Conservation (phyloP, 2,888 invertebrate genomes). For the Perizoma affinitatum region DNA sequence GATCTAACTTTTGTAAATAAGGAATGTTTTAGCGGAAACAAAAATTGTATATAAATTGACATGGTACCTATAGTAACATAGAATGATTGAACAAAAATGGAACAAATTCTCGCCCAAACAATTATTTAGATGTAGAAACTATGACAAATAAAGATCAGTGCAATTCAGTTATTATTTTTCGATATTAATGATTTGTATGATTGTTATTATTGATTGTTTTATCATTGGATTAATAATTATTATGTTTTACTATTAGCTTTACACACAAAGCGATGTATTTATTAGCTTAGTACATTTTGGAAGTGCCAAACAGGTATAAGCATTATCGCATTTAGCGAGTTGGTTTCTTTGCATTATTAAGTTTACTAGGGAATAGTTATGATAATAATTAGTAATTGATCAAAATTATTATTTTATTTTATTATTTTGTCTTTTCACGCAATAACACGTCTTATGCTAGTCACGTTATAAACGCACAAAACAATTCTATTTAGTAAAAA, state of each 20-base stretch:
- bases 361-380: constrained; percentile 57
- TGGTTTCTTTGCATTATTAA: constrained; percentile 65
- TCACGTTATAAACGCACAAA: constrained; percentile 81
- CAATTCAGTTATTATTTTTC: constrained; percentile 72
- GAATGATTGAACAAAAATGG: constrained; percentile 72
- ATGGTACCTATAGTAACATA: constrained; percentile 61
- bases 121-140: constrained; percentile 67
- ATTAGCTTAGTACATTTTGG: constrained; percentile 78
- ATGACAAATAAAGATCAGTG: constrained; percentile 68
- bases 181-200: constrained; percentile 51
- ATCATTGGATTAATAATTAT: constrained; percentile 31
- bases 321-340: constrained; percentile 77
- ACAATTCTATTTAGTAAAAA: constrained; percentile 60
- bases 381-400: constrained; percentile 35
- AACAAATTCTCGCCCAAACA: constrained; percentile 82
- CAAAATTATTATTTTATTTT: constrained; percentile 52
- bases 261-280: constrained; percentile 66
- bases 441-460: constrained; percentile 83
- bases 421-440: constrained; percentile 65
- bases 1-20: constrained; percentile 77
- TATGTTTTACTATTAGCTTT: constrained; percentile 74
- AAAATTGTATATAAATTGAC: constrained; percentile 71
- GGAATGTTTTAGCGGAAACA: constrained; percentile 64
- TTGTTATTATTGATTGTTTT: constrained; percentile 47
- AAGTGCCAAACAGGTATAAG: constrained; percentile 79